Evolutionary conservation across 1,140 invertebrate species (phyloP).

Genomic region (Leguminivora glycinivorella): DNA sequence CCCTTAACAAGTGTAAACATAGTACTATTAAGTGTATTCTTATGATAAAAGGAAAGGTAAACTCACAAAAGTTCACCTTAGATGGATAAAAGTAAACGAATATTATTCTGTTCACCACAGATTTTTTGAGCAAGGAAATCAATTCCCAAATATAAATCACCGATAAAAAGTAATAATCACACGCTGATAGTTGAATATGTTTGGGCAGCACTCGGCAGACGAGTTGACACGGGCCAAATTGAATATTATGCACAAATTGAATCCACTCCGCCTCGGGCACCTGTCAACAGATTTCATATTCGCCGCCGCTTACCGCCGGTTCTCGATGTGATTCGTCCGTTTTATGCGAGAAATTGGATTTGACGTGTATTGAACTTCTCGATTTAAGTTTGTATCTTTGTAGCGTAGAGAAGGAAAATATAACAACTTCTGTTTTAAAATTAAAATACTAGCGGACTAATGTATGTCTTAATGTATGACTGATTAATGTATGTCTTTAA

Average conservation of each 20-base stretch:
- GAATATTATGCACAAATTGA: slow-evolving; percentile 34
- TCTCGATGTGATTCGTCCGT: slow-evolving; percentile 3
- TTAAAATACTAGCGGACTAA: background rate
- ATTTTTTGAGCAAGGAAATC: background rate
- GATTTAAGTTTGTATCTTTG: background rate
- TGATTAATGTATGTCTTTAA: too few species aligned
- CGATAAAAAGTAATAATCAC: slow-evolving; percentile 1
- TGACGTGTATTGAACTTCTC: background rate
- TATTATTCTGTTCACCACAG: too few species aligned
- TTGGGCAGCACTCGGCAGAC: slow-evolving; percentile 28
- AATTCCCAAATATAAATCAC: background rate
- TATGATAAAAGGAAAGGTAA: too few species aligned
- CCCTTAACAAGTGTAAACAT: too few species aligned
- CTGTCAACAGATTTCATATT: slow-evolving; percentile 36
- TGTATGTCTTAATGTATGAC: too few species aligned
- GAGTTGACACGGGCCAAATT: slow-evolving; percentile 33
- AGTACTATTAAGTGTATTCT: too few species aligned
- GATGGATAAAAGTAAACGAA: too few species aligned
- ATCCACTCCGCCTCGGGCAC: slow-evolving; percentile 22
- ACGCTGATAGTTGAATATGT: slow-evolving; percentile 36
- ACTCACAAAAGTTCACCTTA: too few species aligned
- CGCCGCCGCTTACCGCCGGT: slow-evolving; percentile 11
- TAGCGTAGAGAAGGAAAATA: background rate
- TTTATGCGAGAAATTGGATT: background rate
- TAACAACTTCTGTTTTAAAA: background rate